Base-by-base conservation (phyloP, 2,888 invertebrate species). In the Hermodice carunculata region DNA sequence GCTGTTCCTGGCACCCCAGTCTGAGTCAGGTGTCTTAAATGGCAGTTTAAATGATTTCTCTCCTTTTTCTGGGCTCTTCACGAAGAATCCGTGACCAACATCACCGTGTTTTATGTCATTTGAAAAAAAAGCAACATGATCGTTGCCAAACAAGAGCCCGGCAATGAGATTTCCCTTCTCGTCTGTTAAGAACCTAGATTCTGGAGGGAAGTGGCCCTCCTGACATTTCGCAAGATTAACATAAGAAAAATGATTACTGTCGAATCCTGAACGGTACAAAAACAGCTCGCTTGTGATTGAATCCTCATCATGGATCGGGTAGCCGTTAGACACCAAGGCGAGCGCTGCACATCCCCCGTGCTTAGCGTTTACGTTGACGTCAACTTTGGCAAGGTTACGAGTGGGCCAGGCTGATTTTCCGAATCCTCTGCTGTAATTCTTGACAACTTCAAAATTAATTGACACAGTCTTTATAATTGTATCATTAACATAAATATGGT, bases 301-400 rank as follows among this genome's bases (percentile, higher is more conserved):
- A 31, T 76, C 72, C 22, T 65, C 61, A 0, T 74, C 77, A 29
- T 72, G 64, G 0, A 70, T 73, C 8, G 76, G 75, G 60, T 74
- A 79, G 0, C 60, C 31, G 60, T 70, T 67, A 6, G 76, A 76
- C 8, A 61, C 59, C 19, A 74, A 64, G 11, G 69, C 46, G 5
- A 79, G 63, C 11, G 63, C 63, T 1, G 76, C 70, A 58, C 75
- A 64, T 3, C 78, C 79, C 5, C 79, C 79, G 58, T 73, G 69
- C 11, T 61, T 44, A 43, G 74, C 69, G 53, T 79, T 78, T 17
- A 78, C 69, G 48, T 73, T 75, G 22, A 71, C 69, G 3, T 64
- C 63, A 3, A 76, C 43, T 31, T 72, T 69, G 6, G 66, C 69
- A 44, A 62, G 73, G 60, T 69, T 69, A 34, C 67, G 54, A 17